A percentile compares a stretch with the other conserved stretches of the same genome.
Evolutionary conservation across 2,888 invertebrate species (phyloP).

Genomic region (Scaptomyza parva): DNA sequence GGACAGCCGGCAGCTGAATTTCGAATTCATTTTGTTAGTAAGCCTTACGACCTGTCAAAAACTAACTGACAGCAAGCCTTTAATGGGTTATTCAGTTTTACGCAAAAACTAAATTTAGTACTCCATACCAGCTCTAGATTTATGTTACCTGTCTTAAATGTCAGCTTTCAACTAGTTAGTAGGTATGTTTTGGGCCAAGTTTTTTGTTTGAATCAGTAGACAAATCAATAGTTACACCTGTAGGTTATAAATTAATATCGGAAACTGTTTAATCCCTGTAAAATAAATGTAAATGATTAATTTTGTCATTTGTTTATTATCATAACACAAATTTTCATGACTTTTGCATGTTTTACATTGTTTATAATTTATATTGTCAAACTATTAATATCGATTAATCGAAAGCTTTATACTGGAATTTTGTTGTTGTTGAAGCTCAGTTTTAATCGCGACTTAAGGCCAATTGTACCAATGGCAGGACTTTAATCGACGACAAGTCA

Average conservation of each 20-base stretch:
- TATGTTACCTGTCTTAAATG: conserved; percentile 24
- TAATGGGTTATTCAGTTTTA: conserved; percentile 14
- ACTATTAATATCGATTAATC: not conserved
- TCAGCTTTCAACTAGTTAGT: not conserved
- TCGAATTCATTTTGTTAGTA: not conserved
- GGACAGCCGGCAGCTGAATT: not conserved
- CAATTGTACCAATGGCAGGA: conserved; percentile 93
- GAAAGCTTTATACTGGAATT: conserved; percentile 11
- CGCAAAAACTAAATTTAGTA: too few species aligned
- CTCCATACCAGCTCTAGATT: not conserved
- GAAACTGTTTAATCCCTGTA: too few species aligned
- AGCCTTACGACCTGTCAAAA: conserved; percentile 16
- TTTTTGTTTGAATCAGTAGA: not conserved
- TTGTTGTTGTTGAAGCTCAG: conserved; percentile 2
- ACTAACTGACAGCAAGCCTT: conserved; percentile 16
- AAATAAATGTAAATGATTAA: too few species aligned
- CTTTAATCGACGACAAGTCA: conserved; percentile 94
- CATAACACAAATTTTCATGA: too few species aligned
- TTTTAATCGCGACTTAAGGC: conserved; percentile 89
- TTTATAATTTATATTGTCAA: not conserved
- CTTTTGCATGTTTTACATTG: too few species aligned
- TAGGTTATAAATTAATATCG: too few species aligned
- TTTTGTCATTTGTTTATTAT: too few species aligned
- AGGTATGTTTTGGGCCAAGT: not conserved
- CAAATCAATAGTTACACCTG: too few species aligned